Conservation (phyloP, 1,140 invertebrate genomes). For the Steinernema khuongi region DNA sequence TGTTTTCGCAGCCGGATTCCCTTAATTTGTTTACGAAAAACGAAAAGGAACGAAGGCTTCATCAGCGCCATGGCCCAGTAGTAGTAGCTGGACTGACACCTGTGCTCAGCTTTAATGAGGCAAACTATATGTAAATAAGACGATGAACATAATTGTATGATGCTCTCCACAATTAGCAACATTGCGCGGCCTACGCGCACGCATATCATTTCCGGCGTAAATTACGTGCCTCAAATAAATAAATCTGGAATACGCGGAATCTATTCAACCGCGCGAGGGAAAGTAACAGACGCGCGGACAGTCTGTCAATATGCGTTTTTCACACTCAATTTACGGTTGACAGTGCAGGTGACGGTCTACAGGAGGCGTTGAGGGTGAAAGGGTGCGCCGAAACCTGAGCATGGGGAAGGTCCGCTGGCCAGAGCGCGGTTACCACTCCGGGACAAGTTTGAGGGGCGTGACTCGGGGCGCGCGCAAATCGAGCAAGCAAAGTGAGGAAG, state of each 20-base stretch:
- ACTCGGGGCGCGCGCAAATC: constrained; percentile 1
- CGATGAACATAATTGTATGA: neutral
- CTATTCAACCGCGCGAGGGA: neutral
- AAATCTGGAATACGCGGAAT: neutral
- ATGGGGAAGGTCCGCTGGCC: neutral
- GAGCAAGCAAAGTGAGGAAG: constrained; percentile 2
- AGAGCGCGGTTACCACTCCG: neutral
- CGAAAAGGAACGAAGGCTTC: too few species aligned
- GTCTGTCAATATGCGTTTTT: neutral
- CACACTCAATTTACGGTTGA: neutral
- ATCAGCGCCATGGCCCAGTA: neutral
- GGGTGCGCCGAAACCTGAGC: neutral
- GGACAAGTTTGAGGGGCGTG: neutral
- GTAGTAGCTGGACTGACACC: neutral
- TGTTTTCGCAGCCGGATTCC: neutral
- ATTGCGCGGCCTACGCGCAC: neutral
- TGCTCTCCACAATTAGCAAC: neutral
- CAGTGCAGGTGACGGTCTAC: neutral
- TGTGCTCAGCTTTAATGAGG: too few species aligned
- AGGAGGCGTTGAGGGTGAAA: neutral
- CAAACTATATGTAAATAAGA: constrained; percentile 11
- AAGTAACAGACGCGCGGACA: neutral
- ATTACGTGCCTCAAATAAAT: neutral
- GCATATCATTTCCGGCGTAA: too few species aligned
- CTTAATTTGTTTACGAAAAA: neutral